These are phyloP conservation scores for Thryonomys swinderianus DNA, from an alignment of 2,113 vertebrate genomes.

Conservation along the genomic window DNA sequence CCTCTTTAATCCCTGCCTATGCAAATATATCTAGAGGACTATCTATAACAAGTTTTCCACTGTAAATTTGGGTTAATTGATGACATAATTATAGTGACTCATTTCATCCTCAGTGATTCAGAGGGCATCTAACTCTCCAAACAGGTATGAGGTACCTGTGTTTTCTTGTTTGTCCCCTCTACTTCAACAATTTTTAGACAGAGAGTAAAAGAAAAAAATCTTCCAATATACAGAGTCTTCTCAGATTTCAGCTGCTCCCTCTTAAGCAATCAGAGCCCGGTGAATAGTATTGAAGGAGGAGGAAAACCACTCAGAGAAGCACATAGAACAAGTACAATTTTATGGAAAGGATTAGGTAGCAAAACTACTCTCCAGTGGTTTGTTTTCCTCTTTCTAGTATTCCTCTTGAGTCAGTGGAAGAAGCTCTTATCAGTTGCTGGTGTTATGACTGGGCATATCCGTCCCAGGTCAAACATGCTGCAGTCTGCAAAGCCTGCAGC, in stretches of 20 bases:
- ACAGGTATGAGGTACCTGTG: conserved; percentile 42
- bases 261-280: neutral
- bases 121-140: conserved; percentile 34
- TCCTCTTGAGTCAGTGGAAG: conserved; percentile 58
- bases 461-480: conserved; percentile 75
- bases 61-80: neutral
- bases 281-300: conserved; percentile 37
- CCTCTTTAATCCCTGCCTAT: neutral
- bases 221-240: neutral
- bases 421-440: conserved; percentile 46
- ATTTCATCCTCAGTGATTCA: conserved; percentile 49
- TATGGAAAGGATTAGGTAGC: conserved; percentile 51
- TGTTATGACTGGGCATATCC: conserved; percentile 52
- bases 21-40: neutral
- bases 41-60: neutral
- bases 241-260: conserved; percentile 22
- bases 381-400: conserved; percentile 62
- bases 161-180: conserved; percentile 19
- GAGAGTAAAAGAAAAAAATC: neutral
- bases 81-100: neutral
- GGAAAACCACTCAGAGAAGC: neutral
- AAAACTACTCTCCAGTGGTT: conserved; percentile 51
- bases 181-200: conserved; percentile 27
- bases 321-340: neutral
- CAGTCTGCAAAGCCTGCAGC: conserved; percentile 77